Conservation (phyloP, 2,797 vertebrate species). For the Phyllotis vaccarum region DNA sequence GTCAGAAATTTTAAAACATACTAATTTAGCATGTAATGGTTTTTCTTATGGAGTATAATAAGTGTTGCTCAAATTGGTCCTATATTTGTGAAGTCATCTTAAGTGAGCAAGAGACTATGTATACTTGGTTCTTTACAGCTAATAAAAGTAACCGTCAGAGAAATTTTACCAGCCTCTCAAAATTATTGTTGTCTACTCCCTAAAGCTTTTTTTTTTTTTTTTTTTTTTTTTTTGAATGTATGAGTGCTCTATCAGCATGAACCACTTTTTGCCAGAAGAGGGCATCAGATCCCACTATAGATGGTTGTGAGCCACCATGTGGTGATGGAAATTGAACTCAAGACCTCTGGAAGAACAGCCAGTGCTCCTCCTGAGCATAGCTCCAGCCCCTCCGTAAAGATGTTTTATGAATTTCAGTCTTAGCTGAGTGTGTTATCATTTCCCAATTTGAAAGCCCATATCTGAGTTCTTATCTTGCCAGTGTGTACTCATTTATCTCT, state of each 20-base stretch:
- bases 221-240: too few species aligned
- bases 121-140: constrained; percentile 4
- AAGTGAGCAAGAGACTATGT: constrained; percentile 28
- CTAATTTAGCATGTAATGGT: constrained; percentile 30
- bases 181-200: constrained; percentile 10
- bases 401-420: not conserved
- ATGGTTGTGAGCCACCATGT: too few species aligned
- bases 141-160: constrained; percentile 73
- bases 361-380: too few species aligned
- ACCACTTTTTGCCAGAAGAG: too few species aligned
- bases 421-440: constrained; percentile 14
- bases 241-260: too few species aligned
- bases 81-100: constrained; percentile 45
- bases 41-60: constrained; percentile 47
- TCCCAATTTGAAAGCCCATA: constrained; percentile 33
- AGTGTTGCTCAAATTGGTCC: constrained; percentile 46
- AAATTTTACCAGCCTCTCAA: not conserved
- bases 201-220: not conserved
- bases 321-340: too few species aligned
- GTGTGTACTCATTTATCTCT: not conserved
- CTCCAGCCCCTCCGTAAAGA: not conserved
- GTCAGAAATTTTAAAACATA: constrained; percentile 56
- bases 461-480: not conserved
- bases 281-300: too few species aligned
- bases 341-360: too few species aligned